A percentile compares a stretch with the other conserved stretches of the same genome.
phyloP scores from a whole-genome alignment of 2,888 invertebrate genomes.

The Calameuta filiformis region DNA sequence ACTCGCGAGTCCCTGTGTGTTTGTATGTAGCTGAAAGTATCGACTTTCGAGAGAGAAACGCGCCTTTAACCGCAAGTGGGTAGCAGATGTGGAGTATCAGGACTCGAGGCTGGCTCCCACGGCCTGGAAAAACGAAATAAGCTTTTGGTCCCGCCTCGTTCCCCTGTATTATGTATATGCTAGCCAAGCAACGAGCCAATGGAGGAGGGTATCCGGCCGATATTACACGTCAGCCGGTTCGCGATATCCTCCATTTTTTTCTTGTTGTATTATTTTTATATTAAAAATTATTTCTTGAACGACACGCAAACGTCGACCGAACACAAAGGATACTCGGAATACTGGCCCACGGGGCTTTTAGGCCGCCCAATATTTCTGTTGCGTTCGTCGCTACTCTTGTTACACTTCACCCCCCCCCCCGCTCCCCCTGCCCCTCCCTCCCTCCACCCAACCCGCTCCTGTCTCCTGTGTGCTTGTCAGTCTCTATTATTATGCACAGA shows the following conservation, averaged over 20 bases:
- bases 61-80: constrained; percentile 25
- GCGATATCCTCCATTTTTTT: constrained; percentile 17
- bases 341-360: background rate
- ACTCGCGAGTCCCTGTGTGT: constrained; percentile 22
- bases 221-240: constrained; percentile 21
- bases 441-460: background rate
- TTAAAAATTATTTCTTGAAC: background rate
- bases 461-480: constrained; percentile 11
- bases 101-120: constrained; percentile 3
- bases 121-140: constrained; percentile 1
- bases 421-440: constrained; percentile 3
- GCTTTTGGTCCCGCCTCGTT: background rate
- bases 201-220: constrained; percentile 24
- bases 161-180: background rate
- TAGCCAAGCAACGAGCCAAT: constrained; percentile 15
- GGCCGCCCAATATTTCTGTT: background rate
- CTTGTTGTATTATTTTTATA: constrained; percentile 10
- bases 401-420: background rate
- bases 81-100: constrained; percentile 22
- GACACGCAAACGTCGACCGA: background rate
- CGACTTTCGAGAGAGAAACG: background rate
- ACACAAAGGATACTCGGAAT: background rate
- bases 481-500: constrained; percentile 16
- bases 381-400: background rate
- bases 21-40: background rate